Base-by-base conservation (phyloP, 2,113 vertebrate species). In the Tenebrosternarchus preto region DNA sequence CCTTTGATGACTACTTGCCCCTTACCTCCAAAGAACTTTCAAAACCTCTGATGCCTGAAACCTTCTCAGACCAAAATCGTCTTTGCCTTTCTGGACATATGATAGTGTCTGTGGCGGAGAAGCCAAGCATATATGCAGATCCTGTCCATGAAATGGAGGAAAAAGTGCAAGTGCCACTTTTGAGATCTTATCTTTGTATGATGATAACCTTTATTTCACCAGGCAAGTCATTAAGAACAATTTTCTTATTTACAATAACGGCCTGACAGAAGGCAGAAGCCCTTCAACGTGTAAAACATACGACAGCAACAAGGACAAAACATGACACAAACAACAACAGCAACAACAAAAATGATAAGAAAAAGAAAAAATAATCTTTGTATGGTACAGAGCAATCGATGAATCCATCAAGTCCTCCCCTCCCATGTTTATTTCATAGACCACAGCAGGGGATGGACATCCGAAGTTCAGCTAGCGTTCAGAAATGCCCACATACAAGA, bases 341-440 rank as follows among this genome's bases (percentile, higher is more conserved):
- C n/a, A n/a, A n/a, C n/a, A n/a, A n/a, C n/a, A n/a, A n/a, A n/a
- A n/a, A n/a, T n/a, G n/a, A n/a, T n/a, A n/a, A n/a, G n/a, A n/a
- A n/a, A n/a, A n/a, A n/a, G n/a, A n/a, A n/a, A n/a, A n/a, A n/a
- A n/a, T n/a, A n/a, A 59, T 59, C 57, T 63, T 25, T 63, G 6
- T 12, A 63, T 25, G 22, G 60, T 25, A 8, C 22, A 22, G 22
- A 7, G 60, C 60, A 27, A 25, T 27, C n/a, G 27, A 63, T 22
- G 60, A 27, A 22, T 27, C 25, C 60, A 22, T 39, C 60, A 1
- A 64, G 5, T 16, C 22, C 6, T 5, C 24, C 24, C 29, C 24
- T 31, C 50, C 63, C 67, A 69, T 22, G 25, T 29, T n/a, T 12
- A 70, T 78, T 53, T 78, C 33, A 53, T 78, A 69, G 43, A 12